A percentile compares a stretch with the other conserved stretches of the same genome.
phyloP scores from a whole-genome alignment of 2,113 vertebrate species.

The Blennius ocellaris region DNA sequence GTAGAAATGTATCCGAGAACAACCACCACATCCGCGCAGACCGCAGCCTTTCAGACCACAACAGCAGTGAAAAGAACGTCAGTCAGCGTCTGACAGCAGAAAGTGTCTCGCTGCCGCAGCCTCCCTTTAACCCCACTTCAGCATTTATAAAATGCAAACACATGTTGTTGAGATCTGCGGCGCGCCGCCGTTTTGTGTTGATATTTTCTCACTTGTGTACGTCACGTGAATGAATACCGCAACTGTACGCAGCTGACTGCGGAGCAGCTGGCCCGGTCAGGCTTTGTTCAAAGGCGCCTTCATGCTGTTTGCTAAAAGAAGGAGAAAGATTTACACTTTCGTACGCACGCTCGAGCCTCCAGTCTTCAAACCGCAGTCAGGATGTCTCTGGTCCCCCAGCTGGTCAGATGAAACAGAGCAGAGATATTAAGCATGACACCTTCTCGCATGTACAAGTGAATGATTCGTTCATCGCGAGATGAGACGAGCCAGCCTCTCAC shows the following conservation, averaged over 20 bases:
- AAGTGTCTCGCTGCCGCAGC: constrained; percentile 23
- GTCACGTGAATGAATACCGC: constrained; percentile 11
- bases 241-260: constrained; percentile 8
- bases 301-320: constrained; percentile 28
- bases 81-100: background rate
- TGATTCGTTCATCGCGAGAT: constrained; percentile 5
- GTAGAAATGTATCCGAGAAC: constrained; percentile 38
- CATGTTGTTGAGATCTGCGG: too few species aligned
- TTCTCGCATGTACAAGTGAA: background rate
- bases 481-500: constrained; percentile 5
- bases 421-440: background rate
- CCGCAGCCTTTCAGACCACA: constrained; percentile 23
- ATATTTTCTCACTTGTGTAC: constrained; percentile 12
- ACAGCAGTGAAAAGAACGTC: constrained; percentile 7
- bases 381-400: background rate
- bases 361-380: background rate
- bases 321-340: constrained; percentile 33
- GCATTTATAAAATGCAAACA: constrained; percentile 11
- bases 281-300: constrained; percentile 19
- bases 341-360: background rate
- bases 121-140: constrained; percentile 23
- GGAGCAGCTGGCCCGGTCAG: background rate
- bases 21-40: constrained; percentile 30
- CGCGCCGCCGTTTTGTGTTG: background rate
- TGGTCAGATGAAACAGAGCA: background rate